Conservation (phyloP, 2,113 vertebrate species). For the Lycaon pictus region DNA sequence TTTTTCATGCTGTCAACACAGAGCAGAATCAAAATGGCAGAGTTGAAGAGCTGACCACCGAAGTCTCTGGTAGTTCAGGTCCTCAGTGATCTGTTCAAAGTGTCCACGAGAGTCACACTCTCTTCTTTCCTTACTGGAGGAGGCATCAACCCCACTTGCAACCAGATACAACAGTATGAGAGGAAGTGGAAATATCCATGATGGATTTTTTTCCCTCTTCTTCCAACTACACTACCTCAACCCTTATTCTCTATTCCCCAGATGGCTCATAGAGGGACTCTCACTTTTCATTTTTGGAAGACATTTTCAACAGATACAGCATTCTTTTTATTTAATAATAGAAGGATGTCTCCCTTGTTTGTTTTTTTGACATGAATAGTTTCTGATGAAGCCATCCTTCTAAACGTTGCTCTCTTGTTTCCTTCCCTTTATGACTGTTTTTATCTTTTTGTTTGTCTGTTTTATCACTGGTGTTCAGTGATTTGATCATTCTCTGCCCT, state of each 20-base stretch:
- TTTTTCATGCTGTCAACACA: conserved; percentile 93
- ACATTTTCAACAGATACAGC: neutral
- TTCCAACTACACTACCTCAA: neutral
- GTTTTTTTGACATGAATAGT: neutral
- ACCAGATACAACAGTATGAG: neutral
- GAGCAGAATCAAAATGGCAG: conserved; percentile 93
- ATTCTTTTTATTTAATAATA: neutral
- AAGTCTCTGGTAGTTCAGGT: conserved; percentile 93
- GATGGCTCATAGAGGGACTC: neutral
- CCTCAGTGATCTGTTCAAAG: conserved; percentile 94
- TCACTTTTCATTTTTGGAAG: neutral
- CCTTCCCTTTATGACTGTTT: neutral
- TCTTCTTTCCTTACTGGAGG: neutral
- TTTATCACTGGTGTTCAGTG: neutral
- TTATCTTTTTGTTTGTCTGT: neutral
- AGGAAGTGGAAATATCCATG: neutral
- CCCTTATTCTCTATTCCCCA: neutral
- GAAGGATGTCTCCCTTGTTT: neutral
- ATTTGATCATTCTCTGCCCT: neutral
- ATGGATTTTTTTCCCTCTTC: neutral
- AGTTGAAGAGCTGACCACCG: conserved; percentile 93
- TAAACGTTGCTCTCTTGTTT: neutral
- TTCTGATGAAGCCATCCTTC: neutral
- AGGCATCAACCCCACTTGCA: neutral
- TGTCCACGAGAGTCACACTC: conserved; percentile 91